Evolutionary conservation across 2,888 invertebrate genomes (phyloP).

Genomic region (Zelleria hepariella): DNA sequence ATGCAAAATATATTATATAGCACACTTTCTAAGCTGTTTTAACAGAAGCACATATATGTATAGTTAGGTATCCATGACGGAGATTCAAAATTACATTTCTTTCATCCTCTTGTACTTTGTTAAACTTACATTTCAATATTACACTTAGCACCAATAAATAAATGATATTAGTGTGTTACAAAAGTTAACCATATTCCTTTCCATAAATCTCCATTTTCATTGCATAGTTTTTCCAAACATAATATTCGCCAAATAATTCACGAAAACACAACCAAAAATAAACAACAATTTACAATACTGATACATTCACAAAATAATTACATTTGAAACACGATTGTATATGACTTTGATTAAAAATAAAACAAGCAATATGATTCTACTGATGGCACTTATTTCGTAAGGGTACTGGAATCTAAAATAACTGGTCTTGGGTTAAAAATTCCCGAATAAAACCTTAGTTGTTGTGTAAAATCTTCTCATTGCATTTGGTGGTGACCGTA

Average conservation of each 20-base stretch:
- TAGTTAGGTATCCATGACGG: neutral
- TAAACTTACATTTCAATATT: slow-evolving; percentile 11
- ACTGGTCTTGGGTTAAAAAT: no score
- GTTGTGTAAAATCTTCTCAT: no score
- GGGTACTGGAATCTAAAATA: no score
- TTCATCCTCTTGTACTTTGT: neutral
- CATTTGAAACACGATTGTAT: neutral
- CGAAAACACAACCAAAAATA: neutral
- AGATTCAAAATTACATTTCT: neutral
- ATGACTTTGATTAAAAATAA: neutral
- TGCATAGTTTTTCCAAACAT: neutral
- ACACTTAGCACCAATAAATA: slow-evolving; percentile 12
- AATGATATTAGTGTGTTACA: neutral
- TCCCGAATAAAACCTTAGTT: no score
- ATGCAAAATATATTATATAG: neutral
- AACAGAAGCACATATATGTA: neutral
- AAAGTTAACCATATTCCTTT: neutral
- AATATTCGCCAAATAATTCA: neutral
- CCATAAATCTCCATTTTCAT: neutral
- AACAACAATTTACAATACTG: neutral
- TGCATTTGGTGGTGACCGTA: no score
- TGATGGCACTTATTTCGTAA: neutral
- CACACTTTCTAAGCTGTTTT: neutral
- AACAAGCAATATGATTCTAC: neutral
- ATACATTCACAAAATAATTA: neutral